Evolutionary conservation across 2,888 invertebrate species (phyloP).

Genomic region (Eristalis intricaria): DNA sequence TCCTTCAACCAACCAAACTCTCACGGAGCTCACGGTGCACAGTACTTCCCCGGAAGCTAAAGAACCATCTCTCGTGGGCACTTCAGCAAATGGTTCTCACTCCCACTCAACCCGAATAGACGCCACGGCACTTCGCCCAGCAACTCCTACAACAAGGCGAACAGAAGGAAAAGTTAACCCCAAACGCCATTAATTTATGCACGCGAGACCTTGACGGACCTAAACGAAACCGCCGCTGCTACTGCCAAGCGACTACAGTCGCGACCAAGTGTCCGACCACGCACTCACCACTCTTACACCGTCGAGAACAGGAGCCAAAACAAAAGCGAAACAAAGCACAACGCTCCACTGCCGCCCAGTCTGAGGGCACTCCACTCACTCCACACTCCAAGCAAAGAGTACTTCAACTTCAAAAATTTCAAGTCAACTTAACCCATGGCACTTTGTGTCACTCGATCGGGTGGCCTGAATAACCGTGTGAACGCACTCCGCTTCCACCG

Average conservation of each 20-base stretch:
- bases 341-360: neutral
- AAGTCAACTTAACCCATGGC: constrained; percentile 26
- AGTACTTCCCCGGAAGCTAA: neutral
- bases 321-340: neutral
- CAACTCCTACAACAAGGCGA: neutral
- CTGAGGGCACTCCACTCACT: neutral
- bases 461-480: constrained; percentile 33
- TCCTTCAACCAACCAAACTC: too few species aligned
- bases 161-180: constrained; percentile 6
- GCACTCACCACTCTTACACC: neutral
- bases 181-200: constrained; percentile 22
- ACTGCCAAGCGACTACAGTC: neutral
- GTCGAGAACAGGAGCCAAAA: neutral
- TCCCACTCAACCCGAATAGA: constrained; percentile 32
- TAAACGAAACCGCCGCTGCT: neutral
- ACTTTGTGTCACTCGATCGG: constrained; percentile 27
- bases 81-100: constrained; percentile 34
- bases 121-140: neutral
- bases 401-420: constrained; percentile 10
- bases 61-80: neutral
- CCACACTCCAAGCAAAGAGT: neutral
- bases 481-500: constrained; percentile 17
- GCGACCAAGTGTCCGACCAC: constrained; percentile 29
- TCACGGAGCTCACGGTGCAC: too few species aligned
- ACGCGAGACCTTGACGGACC: constrained; percentile 22